These are phyloP conservation scores for Eristalinus aeneus DNA, from an alignment of 2,888 invertebrate species.

Conservation along the genomic window DNA sequence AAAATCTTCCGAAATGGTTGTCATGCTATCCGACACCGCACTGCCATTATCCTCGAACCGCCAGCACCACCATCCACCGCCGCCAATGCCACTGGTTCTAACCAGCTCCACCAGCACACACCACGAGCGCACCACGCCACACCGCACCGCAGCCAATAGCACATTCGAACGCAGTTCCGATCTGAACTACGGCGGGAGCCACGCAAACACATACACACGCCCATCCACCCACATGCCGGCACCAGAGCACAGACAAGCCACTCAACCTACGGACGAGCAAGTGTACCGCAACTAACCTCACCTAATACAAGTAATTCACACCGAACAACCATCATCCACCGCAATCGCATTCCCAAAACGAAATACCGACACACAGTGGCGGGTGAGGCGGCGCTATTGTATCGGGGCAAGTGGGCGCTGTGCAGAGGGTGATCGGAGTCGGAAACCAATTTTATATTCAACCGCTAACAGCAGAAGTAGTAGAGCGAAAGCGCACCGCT, in stretches of 20 bases:
- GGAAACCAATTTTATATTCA: constrained; percentile 70
- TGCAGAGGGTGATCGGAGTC: constrained; percentile 22
- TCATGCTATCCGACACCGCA: constrained; percentile 55
- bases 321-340: constrained; percentile 69
- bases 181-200: background rate
- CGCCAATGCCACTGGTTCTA: constrained; percentile 11
- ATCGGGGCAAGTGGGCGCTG: background rate
- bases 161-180: constrained; percentile 4
- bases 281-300: constrained; percentile 69
- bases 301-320: constrained; percentile 71
- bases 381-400: background rate
- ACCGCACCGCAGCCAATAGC: constrained; percentile 7
- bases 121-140: constrained; percentile 10
- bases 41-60: constrained; percentile 43
- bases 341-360: constrained; percentile 68
- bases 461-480: constrained; percentile 62
- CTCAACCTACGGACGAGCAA: constrained; percentile 50
- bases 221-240: background rate
- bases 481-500: constrained; percentile 3
- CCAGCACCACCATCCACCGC: constrained; percentile 13
- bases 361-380: constrained; percentile 44
- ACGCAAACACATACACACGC: constrained; percentile 7
- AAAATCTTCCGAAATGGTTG: constrained; percentile 67
- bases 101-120: constrained; percentile 33
- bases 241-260: background rate